Percentiles rank a stretch among this genome's conserved stretches.
phyloP scores from a whole-genome alignment of 2,888 invertebrate species.

The Bellardia bayeri region DNA sequence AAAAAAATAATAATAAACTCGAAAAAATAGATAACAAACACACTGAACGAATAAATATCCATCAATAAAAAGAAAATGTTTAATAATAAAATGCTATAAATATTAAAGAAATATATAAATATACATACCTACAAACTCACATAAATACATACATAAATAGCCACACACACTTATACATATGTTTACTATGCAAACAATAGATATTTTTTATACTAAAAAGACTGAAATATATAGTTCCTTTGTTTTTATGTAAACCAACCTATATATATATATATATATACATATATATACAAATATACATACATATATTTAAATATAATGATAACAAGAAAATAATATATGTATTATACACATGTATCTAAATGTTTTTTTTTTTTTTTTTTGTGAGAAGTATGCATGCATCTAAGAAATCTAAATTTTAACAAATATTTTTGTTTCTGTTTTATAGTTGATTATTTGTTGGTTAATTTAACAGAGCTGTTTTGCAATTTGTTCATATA shows the following conservation, averaged over 20 bases:
- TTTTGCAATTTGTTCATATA: background rate
- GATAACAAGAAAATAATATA: slow-evolving; percentile 71
- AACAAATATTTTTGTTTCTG: slow-evolving; percentile 14
- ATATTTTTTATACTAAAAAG: slow-evolving; percentile 84
- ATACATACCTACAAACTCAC: slow-evolving; percentile 51
- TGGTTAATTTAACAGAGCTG: slow-evolving; percentile 6
- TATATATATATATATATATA: slow-evolving; percentile 68
- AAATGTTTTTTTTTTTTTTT: background rate
- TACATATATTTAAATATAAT: slow-evolving; percentile 50
- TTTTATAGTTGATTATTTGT: slow-evolving; percentile 12
- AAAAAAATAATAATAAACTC: slow-evolving; percentile 5
- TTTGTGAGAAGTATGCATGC: slow-evolving; percentile 30
- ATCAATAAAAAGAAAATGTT: slow-evolving; percentile 60
- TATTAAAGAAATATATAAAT: slow-evolving; percentile 28
- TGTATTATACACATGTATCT: slow-evolving; percentile 16
- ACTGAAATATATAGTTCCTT: slow-evolving; percentile 85
- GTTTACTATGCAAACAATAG: slow-evolving; percentile 76
- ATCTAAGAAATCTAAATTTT: slow-evolving; percentile 29
- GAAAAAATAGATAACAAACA: slow-evolving; percentile 32
- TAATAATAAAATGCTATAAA: slow-evolving; percentile 60
- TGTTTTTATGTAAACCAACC: slow-evolving; percentile 84
- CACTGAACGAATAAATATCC: slow-evolving; percentile 50
- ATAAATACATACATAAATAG: slow-evolving; percentile 47
- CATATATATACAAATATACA: slow-evolving; percentile 40
- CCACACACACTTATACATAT: slow-evolving; percentile 61